Evolutionary conservation across 2,797 vertebrate species (phyloP).

Genomic region (Molothrus ater): DNA sequence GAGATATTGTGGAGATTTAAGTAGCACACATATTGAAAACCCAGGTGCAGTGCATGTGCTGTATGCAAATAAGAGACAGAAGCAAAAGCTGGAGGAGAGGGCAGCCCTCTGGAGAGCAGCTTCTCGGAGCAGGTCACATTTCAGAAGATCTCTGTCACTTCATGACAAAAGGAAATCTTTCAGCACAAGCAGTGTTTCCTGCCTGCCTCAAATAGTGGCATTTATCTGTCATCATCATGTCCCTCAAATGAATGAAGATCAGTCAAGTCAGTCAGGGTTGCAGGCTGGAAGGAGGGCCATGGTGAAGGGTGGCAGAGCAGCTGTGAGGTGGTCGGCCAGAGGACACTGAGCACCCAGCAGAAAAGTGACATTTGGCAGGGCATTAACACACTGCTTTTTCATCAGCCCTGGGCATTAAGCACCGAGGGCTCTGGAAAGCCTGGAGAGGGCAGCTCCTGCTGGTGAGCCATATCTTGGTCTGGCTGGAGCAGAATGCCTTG

Average conservation of each 20-base stretch:
- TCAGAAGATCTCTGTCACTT: background rate
- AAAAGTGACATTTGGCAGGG: background rate
- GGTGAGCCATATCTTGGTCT: background rate
- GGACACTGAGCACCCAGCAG: background rate
- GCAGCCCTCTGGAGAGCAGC: background rate
- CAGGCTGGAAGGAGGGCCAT: accelerated
- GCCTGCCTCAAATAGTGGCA: background rate
- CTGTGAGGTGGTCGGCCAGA: accelerated
- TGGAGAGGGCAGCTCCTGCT: background rate
- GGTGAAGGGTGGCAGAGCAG: accelerated
- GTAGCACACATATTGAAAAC: background rate
- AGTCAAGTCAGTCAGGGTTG: background rate
- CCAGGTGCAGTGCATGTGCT: background rate
- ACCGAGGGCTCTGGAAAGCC: background rate
- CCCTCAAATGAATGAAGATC: background rate
- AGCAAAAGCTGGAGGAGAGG: background rate
- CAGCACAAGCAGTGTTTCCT: background rate
- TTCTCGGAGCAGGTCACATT: background rate
- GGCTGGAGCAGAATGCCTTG: background rate
- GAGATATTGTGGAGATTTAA: background rate
- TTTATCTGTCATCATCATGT: background rate
- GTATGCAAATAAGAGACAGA: background rate
- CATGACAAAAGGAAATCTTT: background rate
- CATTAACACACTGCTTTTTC: background rate
- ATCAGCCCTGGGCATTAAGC: background rate